phyloP scores from a whole-genome alignment of 2,797 vertebrate species.

The Phrynocephalus guinanensis region DNA sequence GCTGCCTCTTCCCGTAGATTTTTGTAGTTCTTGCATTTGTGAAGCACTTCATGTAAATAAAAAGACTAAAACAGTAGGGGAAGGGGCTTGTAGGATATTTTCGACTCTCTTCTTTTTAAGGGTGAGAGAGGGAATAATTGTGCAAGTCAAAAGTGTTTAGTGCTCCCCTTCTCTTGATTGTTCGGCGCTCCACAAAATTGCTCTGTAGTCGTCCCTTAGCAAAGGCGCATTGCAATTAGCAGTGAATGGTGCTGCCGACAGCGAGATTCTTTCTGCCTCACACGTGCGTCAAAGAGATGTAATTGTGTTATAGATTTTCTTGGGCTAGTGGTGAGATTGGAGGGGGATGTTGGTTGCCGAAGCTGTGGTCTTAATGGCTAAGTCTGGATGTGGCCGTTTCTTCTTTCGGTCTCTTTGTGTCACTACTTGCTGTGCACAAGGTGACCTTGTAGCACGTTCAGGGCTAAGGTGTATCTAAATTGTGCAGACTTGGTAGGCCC shows the following conservation, averaged over 20 bases:
- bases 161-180: slow-evolving; percentile 27
- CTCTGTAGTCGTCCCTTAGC: slow-evolving; percentile 34
- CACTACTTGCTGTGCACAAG: not conserved
- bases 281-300: slow-evolving; percentile 25
- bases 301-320: slow-evolving; percentile 41
- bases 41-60: slow-evolving; percentile 22
- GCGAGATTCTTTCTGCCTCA: slow-evolving; percentile 32
- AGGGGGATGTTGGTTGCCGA: not conserved
- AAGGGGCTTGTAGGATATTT: not conserved
- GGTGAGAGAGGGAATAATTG: slow-evolving; percentile 10
- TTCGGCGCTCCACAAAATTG: slow-evolving; percentile 23
- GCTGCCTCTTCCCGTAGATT: not conserved
- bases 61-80: slow-evolving; percentile 2
- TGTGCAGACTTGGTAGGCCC: not conserved
- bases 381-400: not conserved
- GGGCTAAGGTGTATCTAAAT: not conserved
- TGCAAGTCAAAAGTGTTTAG: slow-evolving; percentile 34
- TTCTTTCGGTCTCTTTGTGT: not conserved
- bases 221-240: slow-evolving; percentile 43
- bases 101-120: not conserved
- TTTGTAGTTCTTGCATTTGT: slow-evolving; percentile 13
- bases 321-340: not conserved
- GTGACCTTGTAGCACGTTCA: not conserved
- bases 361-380: not conserved
- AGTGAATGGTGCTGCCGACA: slow-evolving; percentile 13